Conservation (phyloP, 2,113 vertebrate species). For the Origma solitaria region DNA sequence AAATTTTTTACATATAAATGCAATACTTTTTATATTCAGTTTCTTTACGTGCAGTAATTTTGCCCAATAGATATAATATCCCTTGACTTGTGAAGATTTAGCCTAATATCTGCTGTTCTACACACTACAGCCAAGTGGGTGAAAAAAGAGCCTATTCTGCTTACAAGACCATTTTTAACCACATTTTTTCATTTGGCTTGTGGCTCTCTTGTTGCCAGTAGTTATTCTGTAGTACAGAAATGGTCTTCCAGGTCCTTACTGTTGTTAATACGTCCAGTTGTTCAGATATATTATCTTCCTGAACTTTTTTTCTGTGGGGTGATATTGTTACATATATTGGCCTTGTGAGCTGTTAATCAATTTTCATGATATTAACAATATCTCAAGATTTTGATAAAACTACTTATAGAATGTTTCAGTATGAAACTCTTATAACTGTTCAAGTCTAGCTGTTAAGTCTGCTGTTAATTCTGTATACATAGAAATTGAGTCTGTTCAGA, state of each 20-base stretch:
- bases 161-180: not conserved
- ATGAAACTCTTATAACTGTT: conserved; percentile 21
- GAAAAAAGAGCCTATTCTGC: not conserved
- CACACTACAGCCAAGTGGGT: conserved; percentile 46
- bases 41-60: conserved; percentile 33
- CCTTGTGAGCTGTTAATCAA: conserved; percentile 17
- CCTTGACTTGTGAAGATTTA: conserved; percentile 44
- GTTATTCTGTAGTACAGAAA: conserved; percentile 15
- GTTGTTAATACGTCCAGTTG: not conserved
- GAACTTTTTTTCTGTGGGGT: not conserved
- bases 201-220: not conserved
- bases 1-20: conserved; percentile 46
- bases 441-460: conserved; percentile 43
- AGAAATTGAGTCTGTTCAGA: conserved; percentile 46
- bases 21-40: conserved; percentile 55
- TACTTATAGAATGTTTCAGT: conserved; percentile 16
- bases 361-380: conserved; percentile 17
- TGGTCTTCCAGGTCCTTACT: conserved; percentile 37
- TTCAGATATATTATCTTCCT: conserved; percentile 11
- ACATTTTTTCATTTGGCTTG: conserved; percentile 3
- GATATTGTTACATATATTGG: conserved; percentile 28
- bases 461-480: conserved; percentile 50
- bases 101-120: conserved; percentile 37
- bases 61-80: conserved; percentile 9
- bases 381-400: conserved; percentile 43